Percentiles rank a stretch among this genome's conserved stretches.
These are phyloP conservation scores for Rhodinocichla rosea DNA, from an alignment of 2,113 vertebrate species.

Conservation along the genomic window DNA sequence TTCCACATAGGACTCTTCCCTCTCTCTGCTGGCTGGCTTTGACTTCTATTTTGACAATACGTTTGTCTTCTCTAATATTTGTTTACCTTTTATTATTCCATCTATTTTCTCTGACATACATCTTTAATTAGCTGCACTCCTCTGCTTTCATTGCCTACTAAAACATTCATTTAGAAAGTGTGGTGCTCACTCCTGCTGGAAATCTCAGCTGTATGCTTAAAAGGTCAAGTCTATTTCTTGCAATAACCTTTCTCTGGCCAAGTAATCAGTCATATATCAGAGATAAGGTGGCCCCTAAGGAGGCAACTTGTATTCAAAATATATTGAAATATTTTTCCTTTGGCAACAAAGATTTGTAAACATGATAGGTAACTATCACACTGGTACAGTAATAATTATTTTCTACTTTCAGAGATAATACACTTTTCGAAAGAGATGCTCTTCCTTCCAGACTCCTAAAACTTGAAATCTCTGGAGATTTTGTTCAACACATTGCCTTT, in stretches of 20 bases:
- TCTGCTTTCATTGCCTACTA: constrained; percentile 38
- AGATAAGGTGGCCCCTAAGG: background rate
- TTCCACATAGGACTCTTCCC: background rate
- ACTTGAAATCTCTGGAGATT: background rate
- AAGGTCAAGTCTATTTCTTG: constrained; percentile 58
- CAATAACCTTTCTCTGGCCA: constrained; percentile 46
- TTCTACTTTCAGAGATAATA: background rate
- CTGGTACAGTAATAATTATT: background rate
- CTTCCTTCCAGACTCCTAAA: background rate
- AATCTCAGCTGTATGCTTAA: background rate
- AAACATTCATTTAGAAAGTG: constrained; percentile 20
- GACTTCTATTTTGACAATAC: background rate
- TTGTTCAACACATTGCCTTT: fast-evolving
- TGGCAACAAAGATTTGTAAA: background rate
- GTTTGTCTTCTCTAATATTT: constrained; percentile 35
- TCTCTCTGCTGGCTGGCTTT: background rate
- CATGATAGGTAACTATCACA: background rate
- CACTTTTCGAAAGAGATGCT: fast-evolving
- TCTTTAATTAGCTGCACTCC: constrained; percentile 53
- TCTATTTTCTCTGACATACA: constrained; percentile 36
- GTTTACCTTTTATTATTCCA: constrained; percentile 35
- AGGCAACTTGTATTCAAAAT: background rate
- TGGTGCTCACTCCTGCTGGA: background rate
- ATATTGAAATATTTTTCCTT: background rate
- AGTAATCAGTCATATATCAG: constrained; percentile 9